Evolutionary conservation across 2,888 invertebrate species (phyloP).

Genomic region (Rhingia campestris): DNA sequence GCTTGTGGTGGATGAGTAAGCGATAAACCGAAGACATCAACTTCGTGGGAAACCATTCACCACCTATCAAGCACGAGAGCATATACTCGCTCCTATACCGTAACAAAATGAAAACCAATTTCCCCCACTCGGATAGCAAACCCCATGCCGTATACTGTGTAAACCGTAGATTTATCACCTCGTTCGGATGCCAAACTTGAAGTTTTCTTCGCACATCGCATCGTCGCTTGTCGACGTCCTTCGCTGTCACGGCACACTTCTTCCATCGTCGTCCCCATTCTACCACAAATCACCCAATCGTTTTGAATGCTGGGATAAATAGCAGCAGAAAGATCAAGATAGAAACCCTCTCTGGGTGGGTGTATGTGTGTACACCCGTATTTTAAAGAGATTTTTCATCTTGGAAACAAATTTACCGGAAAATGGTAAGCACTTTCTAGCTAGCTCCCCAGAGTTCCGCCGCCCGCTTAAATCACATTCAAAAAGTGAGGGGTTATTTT

Average conservation of each 20-base stretch:
- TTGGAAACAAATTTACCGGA: slow-evolving; percentile 72
- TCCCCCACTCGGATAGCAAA: slow-evolving; percentile 38
- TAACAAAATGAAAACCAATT: slow-evolving; percentile 55
- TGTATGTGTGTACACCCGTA: slow-evolving; percentile 5
- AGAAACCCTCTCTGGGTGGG: slow-evolving; percentile 28
- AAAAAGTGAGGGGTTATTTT: slow-evolving; percentile 52
- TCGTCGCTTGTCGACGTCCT: not conserved
- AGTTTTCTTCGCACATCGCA: slow-evolving; percentile 26
- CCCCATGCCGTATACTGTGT: slow-evolving; percentile 23
- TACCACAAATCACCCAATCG: slow-evolving; percentile 44
- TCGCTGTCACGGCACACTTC: not conserved
- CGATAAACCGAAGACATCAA: slow-evolving; percentile 68
- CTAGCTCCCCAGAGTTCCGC: not conserved
- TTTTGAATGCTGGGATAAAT: slow-evolving; percentile 66
- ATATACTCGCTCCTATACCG: not conserved
- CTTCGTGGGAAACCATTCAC: slow-evolving; percentile 53
- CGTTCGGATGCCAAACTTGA: slow-evolving; percentile 66
- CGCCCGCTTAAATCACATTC: slow-evolving; percentile 53
- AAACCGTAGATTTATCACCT: slow-evolving; percentile 70
- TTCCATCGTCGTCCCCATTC: slow-evolving; percentile 5
- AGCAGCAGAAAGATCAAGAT: slow-evolving; percentile 60
- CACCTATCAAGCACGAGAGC: slow-evolving; percentile 12
- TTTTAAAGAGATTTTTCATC: slow-evolving; percentile 65
- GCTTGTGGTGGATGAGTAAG: slow-evolving; percentile 54
- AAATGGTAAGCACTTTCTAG: slow-evolving; percentile 65